Conservation (phyloP, 1,140 invertebrate species). For the Leucophenga varia region DNA sequence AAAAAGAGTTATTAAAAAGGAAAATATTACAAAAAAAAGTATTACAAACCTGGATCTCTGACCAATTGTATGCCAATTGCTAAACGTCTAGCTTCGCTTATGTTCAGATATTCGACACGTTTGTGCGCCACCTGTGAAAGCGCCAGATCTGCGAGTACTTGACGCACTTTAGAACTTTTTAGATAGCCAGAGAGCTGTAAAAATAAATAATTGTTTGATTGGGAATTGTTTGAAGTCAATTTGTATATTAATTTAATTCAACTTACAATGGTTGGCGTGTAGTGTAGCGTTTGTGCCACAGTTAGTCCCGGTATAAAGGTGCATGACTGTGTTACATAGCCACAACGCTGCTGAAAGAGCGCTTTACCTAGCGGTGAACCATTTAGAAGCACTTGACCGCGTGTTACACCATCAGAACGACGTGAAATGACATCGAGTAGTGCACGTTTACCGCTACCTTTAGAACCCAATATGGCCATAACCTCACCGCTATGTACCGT, state of each 20-base stretch:
- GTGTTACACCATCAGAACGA: constrained; percentile 68
- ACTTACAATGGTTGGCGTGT: constrained; percentile 74
- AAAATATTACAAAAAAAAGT: constrained; percentile 56
- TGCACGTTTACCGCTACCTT: constrained; percentile 90
- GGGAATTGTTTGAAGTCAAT: not conserved
- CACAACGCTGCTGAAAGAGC: constrained; percentile 81
- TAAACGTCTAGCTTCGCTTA: constrained; percentile 80
- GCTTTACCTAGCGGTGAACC: constrained; percentile 76
- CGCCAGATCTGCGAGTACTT: constrained; percentile 87
- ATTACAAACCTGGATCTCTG: constrained; percentile 70
- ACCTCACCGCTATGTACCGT: constrained; percentile 89
- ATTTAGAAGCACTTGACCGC: constrained; percentile 84
- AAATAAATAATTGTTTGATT: too few relatives aligned
- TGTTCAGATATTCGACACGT: constrained; percentile 74
- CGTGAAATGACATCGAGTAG: constrained; percentile 87
- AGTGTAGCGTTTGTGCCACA: constrained; percentile 80
- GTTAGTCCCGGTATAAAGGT: constrained; percentile 81
- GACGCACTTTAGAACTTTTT: constrained; percentile 73
- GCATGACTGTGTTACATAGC: constrained; percentile 81
- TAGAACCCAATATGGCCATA: constrained; percentile 87
- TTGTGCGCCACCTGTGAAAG: constrained; percentile 82
- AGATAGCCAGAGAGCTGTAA: constrained; percentile 69
- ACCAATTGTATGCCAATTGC: constrained; percentile 86
- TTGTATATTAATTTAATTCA: not conserved
- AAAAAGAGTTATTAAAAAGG: constrained; percentile 50